phyloP scores from a whole-genome alignment of 2,888 invertebrate species.

The Empis stercorea region DNA sequence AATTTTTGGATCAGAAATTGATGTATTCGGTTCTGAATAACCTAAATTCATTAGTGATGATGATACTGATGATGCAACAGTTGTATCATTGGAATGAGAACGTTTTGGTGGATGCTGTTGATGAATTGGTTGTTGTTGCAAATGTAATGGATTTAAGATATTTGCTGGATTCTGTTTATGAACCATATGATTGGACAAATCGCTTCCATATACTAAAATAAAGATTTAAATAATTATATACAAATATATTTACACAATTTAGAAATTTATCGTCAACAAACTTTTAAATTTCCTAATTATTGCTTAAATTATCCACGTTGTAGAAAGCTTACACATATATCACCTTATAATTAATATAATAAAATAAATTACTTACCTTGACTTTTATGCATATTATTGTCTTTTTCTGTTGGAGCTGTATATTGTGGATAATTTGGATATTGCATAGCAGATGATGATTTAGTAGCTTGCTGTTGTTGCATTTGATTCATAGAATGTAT shows the following conservation, averaged over 20 bases:
- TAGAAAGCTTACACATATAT: too few species aligned
- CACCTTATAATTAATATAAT: too few species aligned
- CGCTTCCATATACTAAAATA: neutral
- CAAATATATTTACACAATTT: too few species aligned
- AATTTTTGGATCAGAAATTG: neutral
- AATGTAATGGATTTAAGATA: too few species aligned
- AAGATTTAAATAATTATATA: too few species aligned
- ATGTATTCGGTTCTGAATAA: neutral
- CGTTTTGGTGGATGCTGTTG: neutral
- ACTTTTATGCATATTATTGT: neutral
- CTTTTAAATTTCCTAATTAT: too few species aligned
- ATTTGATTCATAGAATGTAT: conserved; percentile 18
- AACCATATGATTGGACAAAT: neutral
- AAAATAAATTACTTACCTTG: neutral
- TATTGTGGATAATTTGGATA: neutral
- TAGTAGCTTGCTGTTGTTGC: conserved; percentile 19
- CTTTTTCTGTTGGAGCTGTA: neutral
- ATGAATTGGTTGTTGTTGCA: conserved; percentile 1
- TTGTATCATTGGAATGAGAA: neutral
- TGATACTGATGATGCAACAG: conserved; percentile 4
- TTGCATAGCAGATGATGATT: neutral
- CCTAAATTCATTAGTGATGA: neutral
- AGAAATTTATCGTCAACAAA: too few species aligned
- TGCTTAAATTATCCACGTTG: too few species aligned
- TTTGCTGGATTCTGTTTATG: neutral